Percentiles rank a stretch among this genome's conserved stretches.
These are phyloP conservation scores for Tor tambroides DNA, from an alignment of 2,113 vertebrate species.

Conservation along the genomic window DNA sequence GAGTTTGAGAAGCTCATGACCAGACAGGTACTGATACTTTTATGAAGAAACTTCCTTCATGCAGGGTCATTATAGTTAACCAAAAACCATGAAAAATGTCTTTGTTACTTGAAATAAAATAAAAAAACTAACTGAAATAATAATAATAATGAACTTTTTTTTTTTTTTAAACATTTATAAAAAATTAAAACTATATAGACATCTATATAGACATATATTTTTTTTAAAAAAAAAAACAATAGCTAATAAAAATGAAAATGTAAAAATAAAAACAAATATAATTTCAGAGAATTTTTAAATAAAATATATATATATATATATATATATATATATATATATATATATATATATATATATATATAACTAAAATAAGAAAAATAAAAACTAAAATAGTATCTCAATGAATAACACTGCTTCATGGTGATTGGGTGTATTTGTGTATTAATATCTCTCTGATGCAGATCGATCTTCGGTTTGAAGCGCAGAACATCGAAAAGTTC, in stretches of 20 bases:
- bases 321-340: too few species aligned
- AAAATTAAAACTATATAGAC: too few species aligned
- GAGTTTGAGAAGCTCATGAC: slow-evolving; percentile 98
- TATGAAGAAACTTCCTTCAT: not conserved
- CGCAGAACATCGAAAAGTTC: slow-evolving; percentile 89
- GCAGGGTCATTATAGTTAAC: not conserved
- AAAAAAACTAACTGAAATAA: too few species aligned
- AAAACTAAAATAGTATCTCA: not conserved
- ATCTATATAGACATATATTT: too few species aligned
- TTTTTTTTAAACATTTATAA: too few species aligned
- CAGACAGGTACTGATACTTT: slow-evolving; percentile 80
- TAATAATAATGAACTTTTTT: too few species aligned
- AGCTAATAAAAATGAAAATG: too few species aligned
- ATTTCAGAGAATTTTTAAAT: too few species aligned
- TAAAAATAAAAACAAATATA: too few species aligned
- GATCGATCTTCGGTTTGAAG: slow-evolving; percentile 92
- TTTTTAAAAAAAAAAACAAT: not conserved
- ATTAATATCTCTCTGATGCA: slow-evolving; percentile 63
- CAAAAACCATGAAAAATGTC: not conserved
- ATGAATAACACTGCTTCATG: not conserved
- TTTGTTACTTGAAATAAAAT: not conserved
- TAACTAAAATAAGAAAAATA: not conserved
- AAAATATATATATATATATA: too few species aligned
- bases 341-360: too few species aligned
- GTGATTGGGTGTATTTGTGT: not conserved